Percentiles rank a stretch among this genome's conserved stretches.
Conservation (phyloP, 2,888 invertebrate genomes). For the Pristionchus fissidentatus region DNA sequence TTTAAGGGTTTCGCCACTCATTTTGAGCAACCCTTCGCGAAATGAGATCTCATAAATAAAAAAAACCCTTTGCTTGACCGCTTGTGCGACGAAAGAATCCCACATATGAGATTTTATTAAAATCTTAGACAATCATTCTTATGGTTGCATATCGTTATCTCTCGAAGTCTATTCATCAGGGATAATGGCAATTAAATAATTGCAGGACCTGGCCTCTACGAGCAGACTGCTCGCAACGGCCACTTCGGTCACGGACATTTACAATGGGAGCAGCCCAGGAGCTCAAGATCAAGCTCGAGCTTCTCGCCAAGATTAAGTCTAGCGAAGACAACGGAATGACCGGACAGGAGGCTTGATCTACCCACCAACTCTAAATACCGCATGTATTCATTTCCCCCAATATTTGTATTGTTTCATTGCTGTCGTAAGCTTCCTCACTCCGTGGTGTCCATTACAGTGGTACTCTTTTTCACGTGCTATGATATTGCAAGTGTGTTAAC, state of each 20-base stretch:
- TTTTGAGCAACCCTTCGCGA: too few relatives aligned
- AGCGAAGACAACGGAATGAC: conserved; percentile 41
- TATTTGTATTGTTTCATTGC: too few relatives aligned
- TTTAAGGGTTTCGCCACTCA: conserved; percentile 80
- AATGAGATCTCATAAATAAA: too few relatives aligned
- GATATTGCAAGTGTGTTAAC: too few relatives aligned
- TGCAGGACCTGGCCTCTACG: conserved; percentile 83
- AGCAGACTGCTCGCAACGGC: conserved; percentile 96
- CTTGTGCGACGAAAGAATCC: background rate
- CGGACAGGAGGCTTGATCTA: conserved; percentile 39
- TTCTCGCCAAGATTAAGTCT: conserved; percentile 55
- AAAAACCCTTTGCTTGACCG: background rate
- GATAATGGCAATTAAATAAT: conserved; percentile 38
- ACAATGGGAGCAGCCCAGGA: conserved; percentile 94
- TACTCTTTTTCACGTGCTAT: too few relatives aligned
- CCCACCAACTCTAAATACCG: too few relatives aligned
- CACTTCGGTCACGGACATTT: conserved; percentile 97
- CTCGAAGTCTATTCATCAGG: background rate
- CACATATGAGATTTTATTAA: too few relatives aligned
- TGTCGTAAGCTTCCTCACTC: too few relatives aligned
- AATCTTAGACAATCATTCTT: too few relatives aligned
- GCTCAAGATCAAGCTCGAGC: conserved; percentile 77
- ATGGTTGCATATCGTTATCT: too few relatives aligned
- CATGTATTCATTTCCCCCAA: too few relatives aligned
- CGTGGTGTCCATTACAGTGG: too few relatives aligned